phyloP scores from a whole-genome alignment of 2,888 invertebrate genomes.

The Microctonus hyperodae region DNA sequence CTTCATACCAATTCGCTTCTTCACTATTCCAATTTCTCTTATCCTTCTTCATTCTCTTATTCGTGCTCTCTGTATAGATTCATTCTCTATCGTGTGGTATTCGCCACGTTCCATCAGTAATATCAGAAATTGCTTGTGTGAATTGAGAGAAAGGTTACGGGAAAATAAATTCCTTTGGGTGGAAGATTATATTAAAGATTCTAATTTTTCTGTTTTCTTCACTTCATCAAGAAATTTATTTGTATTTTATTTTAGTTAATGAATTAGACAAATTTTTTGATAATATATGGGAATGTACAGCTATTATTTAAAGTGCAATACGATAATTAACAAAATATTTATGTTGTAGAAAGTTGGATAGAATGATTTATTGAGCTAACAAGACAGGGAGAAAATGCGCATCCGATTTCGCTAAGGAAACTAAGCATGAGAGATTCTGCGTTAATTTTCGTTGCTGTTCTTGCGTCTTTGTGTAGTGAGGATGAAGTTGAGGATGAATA shows the following conservation, averaged over 20 bases:
- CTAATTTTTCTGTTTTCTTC: background rate
- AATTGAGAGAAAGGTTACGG: background rate
- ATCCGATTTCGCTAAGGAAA: conserved; percentile 12
- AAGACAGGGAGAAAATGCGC: background rate
- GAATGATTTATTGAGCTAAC: conserved; percentile 11
- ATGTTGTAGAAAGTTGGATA: background rate
- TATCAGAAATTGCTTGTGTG: conserved; percentile 2
- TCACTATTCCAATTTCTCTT: background rate
- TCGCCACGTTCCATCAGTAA: background rate
- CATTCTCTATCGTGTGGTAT: conserved; percentile 7
- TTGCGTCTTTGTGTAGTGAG: background rate
- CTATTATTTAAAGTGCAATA: no score
- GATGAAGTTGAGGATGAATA: background rate
- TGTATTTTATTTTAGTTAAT: no score
- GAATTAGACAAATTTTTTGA: no score
- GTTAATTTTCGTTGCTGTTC: background rate
- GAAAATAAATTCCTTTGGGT: background rate
- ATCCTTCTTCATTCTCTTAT: background rate
- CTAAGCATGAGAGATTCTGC: background rate
- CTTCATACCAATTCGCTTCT: conserved; percentile 10
- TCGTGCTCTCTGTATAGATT: background rate
- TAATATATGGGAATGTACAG: no score
- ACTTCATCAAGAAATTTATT: background rate
- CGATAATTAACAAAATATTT: background rate
- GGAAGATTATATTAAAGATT: background rate